Percentiles rank a stretch among this genome's conserved stretches.
These are phyloP conservation scores for Eupithecia subumbrata DNA, from an alignment of 2,888 invertebrate genomes.

Conservation along the genomic window DNA sequence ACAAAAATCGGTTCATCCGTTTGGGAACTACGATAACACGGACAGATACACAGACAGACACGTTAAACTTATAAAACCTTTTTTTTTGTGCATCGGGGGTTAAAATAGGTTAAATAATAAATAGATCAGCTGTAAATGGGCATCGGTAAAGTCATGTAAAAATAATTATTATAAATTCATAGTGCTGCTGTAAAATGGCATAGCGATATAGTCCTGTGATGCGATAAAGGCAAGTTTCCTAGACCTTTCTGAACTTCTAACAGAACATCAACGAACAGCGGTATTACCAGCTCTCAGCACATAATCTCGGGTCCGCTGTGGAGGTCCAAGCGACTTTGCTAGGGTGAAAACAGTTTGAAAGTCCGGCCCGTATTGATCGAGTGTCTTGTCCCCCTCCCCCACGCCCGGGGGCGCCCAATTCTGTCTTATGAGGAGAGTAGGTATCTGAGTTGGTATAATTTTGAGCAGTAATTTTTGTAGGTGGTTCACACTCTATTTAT, in stretches of 20 bases:
- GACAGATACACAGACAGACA: too few species aligned
- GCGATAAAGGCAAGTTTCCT: not conserved
- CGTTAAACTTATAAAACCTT: too few species aligned
- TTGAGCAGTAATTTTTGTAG: not conserved
- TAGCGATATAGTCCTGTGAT: not conserved
- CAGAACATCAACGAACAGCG: not conserved
- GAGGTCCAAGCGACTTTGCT: slow-evolving; percentile 82
- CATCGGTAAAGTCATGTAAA: too few species aligned
- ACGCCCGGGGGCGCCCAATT: slow-evolving; percentile 69
- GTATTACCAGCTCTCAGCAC: slow-evolving; percentile 57
- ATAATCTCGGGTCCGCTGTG: slow-evolving; percentile 63
- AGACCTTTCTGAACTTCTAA: not conserved
- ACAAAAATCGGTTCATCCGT: too few species aligned
- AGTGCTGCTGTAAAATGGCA: too few species aligned
- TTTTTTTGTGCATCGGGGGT: too few species aligned
- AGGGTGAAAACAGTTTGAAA: slow-evolving; percentile 85
- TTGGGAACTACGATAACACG: too few species aligned
- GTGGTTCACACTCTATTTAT: too few species aligned
- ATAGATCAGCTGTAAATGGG: too few species aligned
- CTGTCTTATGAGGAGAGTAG: slow-evolving; percentile 57
- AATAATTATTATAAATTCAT: too few species aligned
- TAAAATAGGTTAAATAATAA: too few species aligned
- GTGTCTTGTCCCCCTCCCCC: slow-evolving; percentile 74
- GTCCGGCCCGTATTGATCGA: slow-evolving; percentile 84
- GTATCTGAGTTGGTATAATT: not conserved